Evolutionary conservation across 2,797 vertebrate genomes (phyloP), one percentile per base, ranked within the genome.

Genomic region (Erethizon dorsatum): DNA sequence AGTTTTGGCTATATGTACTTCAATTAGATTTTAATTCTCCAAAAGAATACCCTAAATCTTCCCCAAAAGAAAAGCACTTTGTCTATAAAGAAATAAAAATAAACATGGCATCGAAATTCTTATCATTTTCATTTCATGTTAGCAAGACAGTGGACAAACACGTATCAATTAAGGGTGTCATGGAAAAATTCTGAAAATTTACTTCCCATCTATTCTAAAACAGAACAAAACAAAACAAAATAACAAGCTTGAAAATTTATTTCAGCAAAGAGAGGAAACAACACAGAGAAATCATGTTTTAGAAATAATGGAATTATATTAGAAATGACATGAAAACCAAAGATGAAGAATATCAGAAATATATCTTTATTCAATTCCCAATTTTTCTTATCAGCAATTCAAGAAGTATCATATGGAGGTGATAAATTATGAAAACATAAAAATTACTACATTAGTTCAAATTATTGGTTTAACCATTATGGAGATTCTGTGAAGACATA

Each of bases 381-480:
- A 80, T 50, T 47, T 90, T 90, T 79, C 12, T 63, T 69, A 57
- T n/a, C 10, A 85, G 33, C 22, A 80, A 80, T 3, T 90, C 52
- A 83, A 79, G 9, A 78, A 7, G 65, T 50, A 71, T 18, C n/a
- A 71, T 6, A 77, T 26, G 57, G 88, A 47, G 3, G 47, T 63
- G 22, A 83, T n/a, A 83, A 77, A 45, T 52, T 18, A 20, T 14
- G 65, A 77, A 92, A 86, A n/a, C 1, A 37, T 0, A 83, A 8
- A 45, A 90, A 67, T 47, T 65, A 65, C 6, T 28, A 4, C 31
- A 83, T 41, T 87, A 20, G 87, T 67, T 96, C 45, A 95, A 93
- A 80, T 90, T 26, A 65, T 61, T 54, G 0, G 52, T 57, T 73
- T 88, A 47, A 93, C 22, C 45, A 50, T n/a, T n/a, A 56, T 67